A percentile compares a stretch with the other conserved stretches of the same genome.
These are phyloP conservation scores for Polietes domitor DNA, from an alignment of 2,888 invertebrate species.

Conservation along the genomic window DNA sequence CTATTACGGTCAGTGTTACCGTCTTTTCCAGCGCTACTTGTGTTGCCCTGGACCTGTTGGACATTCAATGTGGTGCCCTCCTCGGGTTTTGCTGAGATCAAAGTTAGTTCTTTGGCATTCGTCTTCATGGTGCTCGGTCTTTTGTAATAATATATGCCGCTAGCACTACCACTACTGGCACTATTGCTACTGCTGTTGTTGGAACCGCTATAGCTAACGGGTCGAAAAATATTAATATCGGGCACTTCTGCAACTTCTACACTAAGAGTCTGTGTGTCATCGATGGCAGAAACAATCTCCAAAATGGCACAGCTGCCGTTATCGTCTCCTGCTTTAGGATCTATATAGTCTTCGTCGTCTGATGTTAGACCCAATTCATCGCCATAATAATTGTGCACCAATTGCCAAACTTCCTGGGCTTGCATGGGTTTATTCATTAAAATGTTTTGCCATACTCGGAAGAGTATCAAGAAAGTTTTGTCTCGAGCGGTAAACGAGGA, in stretches of 20 bases:
- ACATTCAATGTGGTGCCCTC: slow-evolving; percentile 65
- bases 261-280: slow-evolving; percentile 66
- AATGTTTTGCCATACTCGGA: slow-evolving; percentile 97
- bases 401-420: slow-evolving; percentile 92
- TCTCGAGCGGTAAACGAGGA: slow-evolving; percentile 97
- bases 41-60: slow-evolving; percentile 32
- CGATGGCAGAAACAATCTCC: slow-evolving; percentile 74
- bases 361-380: slow-evolving; percentile 95
- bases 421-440: slow-evolving; percentile 93
- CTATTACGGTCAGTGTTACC: slow-evolving; percentile 39
- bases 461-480: slow-evolving; percentile 97
- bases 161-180: slow-evolving; percentile 72
- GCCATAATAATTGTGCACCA: slow-evolving; percentile 96
- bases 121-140: slow-evolving; percentile 71
- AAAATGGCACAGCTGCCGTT: slow-evolving; percentile 63
- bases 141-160: slow-evolving; percentile 61
- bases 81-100: slow-evolving; percentile 75
- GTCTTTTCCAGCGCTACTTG: slow-evolving; percentile 45
- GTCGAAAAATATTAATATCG: slow-evolving; percentile 65
- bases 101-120: slow-evolving; percentile 76
- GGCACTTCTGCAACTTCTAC: slow-evolving; percentile 43
- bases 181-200: slow-evolving; percentile 71
- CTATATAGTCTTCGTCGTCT: slow-evolving; percentile 93
- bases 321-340: slow-evolving; percentile 80
- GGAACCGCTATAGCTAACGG: slow-evolving; percentile 50